Evolutionary conservation across 2,797 vertebrate genomes (phyloP), one percentile per base, ranked within the genome.

Genomic region (Holocentrus rufus): DNA sequence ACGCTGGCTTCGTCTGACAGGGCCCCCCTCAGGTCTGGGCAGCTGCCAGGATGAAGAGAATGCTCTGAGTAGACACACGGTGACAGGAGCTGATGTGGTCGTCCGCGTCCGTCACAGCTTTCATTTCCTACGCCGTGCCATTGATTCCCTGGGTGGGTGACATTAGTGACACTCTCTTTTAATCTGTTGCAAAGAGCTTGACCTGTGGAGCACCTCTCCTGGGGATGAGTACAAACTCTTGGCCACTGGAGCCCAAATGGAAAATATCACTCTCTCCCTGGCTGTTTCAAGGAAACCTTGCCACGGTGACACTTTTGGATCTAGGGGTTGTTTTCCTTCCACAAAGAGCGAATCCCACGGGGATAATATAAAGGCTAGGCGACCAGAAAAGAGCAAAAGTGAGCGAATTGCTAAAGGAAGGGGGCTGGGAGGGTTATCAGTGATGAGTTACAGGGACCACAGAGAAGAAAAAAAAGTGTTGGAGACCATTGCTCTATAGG

Each of bases 51-150:
- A 77, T 80, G 84, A 84, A 83, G 79, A 79, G 85, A 86, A 84
- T 36, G 72, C 72, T 72, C 60, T 2, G 63, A 81, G 76, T 34
- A 67, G 85, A 90, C 86, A 58, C 62, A 31, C 74, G 64, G 77
- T 88, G 90, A 92, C 90, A 87, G 87, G 81, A 87, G 85, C 72
- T 84, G 91, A 92, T 87, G 90, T 85, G 89, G 87, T 81, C 85
- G 74, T 79, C 81, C 68, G 5, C 69, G 68, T 90, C 89, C 80
- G 79, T 91, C 91, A 87, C 83, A 62, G 82, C 90, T 89, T 92
- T 92, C 88, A 91, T 93, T 92, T 91, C 89, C 81, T 68, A 65
- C 64, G 69, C 84, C 50, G 42, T 25, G 70, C 87, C 83, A 87
- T 90, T 72, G 89, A 90, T 91, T 88, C 85, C 84, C 86, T 13